phyloP scores from a whole-genome alignment of 92 coral and sea anemone genomes.

The Anthopleura xanthogrammica region DNA sequence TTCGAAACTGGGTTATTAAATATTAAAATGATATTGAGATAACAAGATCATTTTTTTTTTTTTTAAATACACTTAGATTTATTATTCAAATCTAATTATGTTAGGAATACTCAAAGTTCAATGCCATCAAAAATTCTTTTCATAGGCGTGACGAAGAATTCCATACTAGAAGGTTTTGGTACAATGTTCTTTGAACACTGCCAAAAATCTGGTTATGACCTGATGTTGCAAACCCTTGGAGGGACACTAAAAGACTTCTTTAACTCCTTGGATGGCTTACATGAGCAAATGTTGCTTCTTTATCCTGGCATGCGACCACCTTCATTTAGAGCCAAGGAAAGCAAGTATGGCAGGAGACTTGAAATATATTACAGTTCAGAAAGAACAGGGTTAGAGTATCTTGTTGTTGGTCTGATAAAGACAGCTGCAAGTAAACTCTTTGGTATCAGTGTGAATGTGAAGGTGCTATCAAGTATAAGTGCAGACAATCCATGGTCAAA shows the following conservation, averaged over 20 bases:
- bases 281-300: constrained; percentile 82
- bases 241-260: constrained; percentile 84
- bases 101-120: too few species aligned
- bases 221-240: constrained; percentile 76
- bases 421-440: constrained; percentile 73
- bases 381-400: constrained; percentile 82
- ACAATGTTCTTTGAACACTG: constrained; percentile 79
- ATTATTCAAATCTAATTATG: too few species aligned
- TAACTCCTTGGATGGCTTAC: constrained; percentile 85
- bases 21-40: too few species aligned
- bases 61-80: too few species aligned
- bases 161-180: constrained; percentile 87
- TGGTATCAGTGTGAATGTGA: constrained; percentile 62
- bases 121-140: not conserved
- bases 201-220: constrained; percentile 79
- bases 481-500: constrained; percentile 69
- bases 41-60: too few species aligned
- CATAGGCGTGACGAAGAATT: constrained; percentile 64
- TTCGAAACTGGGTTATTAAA: too few species aligned
- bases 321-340: constrained; percentile 85
- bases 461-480: constrained; percentile 42
- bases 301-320: constrained; percentile 96
- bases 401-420: constrained; percentile 89
- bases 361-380: constrained; percentile 85
- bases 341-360: constrained; percentile 63